These are phyloP conservation scores for Campaea margaritaria DNA, from an alignment of 2,888 invertebrate species.

Conservation along the genomic window DNA sequence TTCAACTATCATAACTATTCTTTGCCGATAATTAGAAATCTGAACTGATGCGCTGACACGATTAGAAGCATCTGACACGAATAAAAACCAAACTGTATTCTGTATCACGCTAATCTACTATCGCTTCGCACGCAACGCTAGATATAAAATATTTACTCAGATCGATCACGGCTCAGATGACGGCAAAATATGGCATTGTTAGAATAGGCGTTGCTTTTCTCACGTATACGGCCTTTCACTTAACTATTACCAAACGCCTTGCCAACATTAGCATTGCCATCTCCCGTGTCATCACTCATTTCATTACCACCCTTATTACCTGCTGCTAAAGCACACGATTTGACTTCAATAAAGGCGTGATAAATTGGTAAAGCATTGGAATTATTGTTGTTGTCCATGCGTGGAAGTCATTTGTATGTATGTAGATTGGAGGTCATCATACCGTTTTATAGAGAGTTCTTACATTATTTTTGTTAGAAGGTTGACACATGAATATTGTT, in stretches of 20 bases:
- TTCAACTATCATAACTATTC: no score
- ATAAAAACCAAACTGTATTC: constrained; percentile 36
- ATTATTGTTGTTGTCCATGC: constrained; percentile 81
- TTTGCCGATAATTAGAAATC: constrained; percentile 20
- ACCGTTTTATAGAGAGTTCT: constrained; percentile 69
- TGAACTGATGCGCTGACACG: constrained; percentile 15
- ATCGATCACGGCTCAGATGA: constrained; percentile 80
- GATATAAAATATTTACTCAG: constrained; percentile 78
- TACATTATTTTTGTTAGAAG: constrained; percentile 62
- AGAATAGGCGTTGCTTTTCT: constrained; percentile 80
- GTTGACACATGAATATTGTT: constrained; percentile 68
- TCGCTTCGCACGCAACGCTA: constrained; percentile 64
- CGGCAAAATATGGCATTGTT: constrained; percentile 82
- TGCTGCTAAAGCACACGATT: constrained; percentile 35
- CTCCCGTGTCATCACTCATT: constrained; percentile 18
- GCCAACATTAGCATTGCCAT: constrained; percentile 42
- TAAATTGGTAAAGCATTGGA: constrained; percentile 61
- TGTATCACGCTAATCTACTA: constrained; percentile 56
- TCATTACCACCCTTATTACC: constrained; percentile 55
- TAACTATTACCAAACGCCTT: constrained; percentile 76
- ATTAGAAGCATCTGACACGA: constrained; percentile 35
- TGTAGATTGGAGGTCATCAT: constrained; percentile 82
- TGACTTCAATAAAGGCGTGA: constrained; percentile 12
- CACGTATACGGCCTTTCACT: constrained; percentile 82
- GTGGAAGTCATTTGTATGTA: constrained; percentile 80